A percentile compares a stretch with the other conserved stretches of the same genome.
Conservation (phyloP, 1,140 invertebrate genomes). For the Eubasilissa regina region DNA sequence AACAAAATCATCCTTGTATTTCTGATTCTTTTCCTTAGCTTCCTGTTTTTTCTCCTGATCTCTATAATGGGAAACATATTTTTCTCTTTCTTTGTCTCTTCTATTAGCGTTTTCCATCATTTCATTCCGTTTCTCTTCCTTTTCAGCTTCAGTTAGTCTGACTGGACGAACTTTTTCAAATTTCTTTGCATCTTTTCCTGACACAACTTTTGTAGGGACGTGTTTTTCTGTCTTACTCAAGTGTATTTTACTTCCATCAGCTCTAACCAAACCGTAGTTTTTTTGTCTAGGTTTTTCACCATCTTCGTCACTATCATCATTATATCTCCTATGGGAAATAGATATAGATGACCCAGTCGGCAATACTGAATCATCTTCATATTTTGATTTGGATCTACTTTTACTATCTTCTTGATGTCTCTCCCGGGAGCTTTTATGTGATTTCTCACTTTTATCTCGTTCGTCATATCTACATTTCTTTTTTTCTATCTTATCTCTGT, state of each 20-base stretch:
- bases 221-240: slow-evolving; percentile 4
- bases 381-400: slow-evolving; percentile 3
- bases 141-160: slow-evolving; percentile 79
- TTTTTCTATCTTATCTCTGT: slow-evolving; percentile 6
- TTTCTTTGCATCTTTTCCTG: slow-evolving; percentile 58
- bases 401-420: background rate
- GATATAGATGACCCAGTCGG: background rate
- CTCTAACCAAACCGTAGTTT: slow-evolving; percentile 69
- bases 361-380: background rate
- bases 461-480: slow-evolving; percentile 22
- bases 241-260: slow-evolving; percentile 65
- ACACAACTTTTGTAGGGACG: slow-evolving; percentile 27
- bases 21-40: slow-evolving; percentile 66
- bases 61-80: slow-evolving; percentile 77
- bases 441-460: slow-evolving; percentile 45
- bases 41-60: slow-evolving; percentile 78
- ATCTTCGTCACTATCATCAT: slow-evolving; percentile 42
- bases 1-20: slow-evolving; percentile 71
- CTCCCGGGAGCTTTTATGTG: slow-evolving; percentile 4
- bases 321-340: slow-evolving; percentile 22
- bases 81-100: slow-evolving; percentile 79
- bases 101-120: slow-evolving; percentile 88
- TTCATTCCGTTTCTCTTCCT: slow-evolving; percentile 79
- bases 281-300: slow-evolving; percentile 48
- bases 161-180: slow-evolving; percentile 64